Percentiles rank a stretch among this genome's conserved stretches.
Evolutionary conservation across 2,797 vertebrate genomes (phyloP).

Genomic region (Onychomys torridus): DNA sequence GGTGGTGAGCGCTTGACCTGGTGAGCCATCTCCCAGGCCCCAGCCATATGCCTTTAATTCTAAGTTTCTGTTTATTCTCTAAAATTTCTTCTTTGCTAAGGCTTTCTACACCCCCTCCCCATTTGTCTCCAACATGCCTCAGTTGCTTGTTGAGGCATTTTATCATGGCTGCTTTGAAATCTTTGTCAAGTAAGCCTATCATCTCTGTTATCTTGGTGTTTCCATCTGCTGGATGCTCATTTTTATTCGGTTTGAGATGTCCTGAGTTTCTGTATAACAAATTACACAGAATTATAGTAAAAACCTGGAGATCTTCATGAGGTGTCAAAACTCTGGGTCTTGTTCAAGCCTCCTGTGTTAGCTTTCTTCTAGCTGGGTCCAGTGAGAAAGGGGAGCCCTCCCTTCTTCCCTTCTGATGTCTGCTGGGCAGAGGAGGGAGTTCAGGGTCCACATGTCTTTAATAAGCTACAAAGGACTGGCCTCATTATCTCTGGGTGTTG

Average conservation of each 20-base stretch:
- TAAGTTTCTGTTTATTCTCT: background rate
- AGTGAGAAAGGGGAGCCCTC: background rate
- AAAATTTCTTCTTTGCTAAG: background rate
- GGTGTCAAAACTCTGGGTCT: background rate
- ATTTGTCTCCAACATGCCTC: background rate
- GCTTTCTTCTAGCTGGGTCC: background rate
- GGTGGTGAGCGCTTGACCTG: background rate
- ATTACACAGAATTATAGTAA: background rate
- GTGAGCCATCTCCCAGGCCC: background rate
- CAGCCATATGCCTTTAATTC: slow-evolving; percentile 25
- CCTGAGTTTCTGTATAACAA: background rate
- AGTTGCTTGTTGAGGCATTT: background rate
- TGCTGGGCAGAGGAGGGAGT: background rate
- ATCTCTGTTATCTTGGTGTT: background rate
- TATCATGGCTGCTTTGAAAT: slow-evolving; percentile 6
- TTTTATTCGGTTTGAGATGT: background rate
- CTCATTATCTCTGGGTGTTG: background rate
- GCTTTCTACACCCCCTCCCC: background rate
- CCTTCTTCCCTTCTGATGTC: background rate
- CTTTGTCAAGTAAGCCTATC: background rate
- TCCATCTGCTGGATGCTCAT: background rate
- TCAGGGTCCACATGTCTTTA: background rate
- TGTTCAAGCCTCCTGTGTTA: background rate
- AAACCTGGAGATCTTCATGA: background rate
- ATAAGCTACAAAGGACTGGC: background rate